These are phyloP conservation scores for Ahaetulla prasina DNA, from an alignment of 2,113 vertebrate species.

Conservation along the genomic window DNA sequence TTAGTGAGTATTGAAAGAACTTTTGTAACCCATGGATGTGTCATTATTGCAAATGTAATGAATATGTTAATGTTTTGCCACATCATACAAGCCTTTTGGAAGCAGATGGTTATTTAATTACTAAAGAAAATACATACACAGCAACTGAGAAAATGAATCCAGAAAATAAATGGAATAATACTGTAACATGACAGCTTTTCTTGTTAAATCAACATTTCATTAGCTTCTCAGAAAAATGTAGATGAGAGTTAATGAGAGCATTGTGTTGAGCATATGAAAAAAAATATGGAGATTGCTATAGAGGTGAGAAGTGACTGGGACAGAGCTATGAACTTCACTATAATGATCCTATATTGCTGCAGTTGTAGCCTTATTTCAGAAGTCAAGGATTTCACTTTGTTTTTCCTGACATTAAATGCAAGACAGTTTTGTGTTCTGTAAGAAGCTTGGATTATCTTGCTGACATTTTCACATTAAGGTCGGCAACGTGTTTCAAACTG, in stretches of 20 bases:
- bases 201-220: conserved; percentile 59
- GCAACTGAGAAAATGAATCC: conserved; percentile 46
- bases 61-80: conserved; percentile 60
- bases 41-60: conserved; percentile 55
- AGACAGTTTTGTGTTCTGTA: conserved; percentile 51
- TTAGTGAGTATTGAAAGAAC: conserved; percentile 62
- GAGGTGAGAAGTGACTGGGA: conserved; percentile 61
- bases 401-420: conserved; percentile 52
- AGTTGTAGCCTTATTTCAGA: conserved; percentile 46
- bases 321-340: conserved; percentile 49
- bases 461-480: conserved; percentile 41
- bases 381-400: conserved; percentile 50
- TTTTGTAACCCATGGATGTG: conserved; percentile 57
- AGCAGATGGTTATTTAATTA: conserved; percentile 44
- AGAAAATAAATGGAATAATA: conserved; percentile 57
- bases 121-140: conserved; percentile 43
- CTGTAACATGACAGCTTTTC: conserved; percentile 63
- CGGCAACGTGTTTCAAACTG: conserved; percentile 47
- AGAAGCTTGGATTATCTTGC: conserved; percentile 46
- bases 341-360: conserved; percentile 34
- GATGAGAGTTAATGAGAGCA: conserved; percentile 60
- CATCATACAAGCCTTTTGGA: conserved; percentile 44
- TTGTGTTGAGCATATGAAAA: conserved; percentile 56
- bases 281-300: conserved; percentile 51
- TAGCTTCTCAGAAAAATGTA: conserved; percentile 54